Base-by-base conservation (phyloP, 2,888 invertebrate species). In the Cyclophora punctaria region DNA sequence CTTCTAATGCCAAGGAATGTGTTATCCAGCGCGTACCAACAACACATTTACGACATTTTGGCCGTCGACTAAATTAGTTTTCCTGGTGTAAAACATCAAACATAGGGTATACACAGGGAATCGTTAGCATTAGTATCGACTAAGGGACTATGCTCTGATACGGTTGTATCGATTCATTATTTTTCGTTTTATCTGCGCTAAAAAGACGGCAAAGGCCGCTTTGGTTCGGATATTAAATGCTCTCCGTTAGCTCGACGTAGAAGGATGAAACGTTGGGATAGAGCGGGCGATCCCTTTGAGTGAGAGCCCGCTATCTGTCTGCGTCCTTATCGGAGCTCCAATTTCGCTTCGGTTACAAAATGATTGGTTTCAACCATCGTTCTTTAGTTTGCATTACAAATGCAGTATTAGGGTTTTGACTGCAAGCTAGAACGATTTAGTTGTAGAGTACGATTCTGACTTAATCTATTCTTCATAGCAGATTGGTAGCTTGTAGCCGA, bases 161-260 rank as follows among this genome's bases (percentile, higher is more conserved):
- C 62, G 69, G 73, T 73, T 69, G 69, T 76, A 85, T 83, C 83
- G 79, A 87, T 87, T 83, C 83, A 82, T 86, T 85, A 85, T 83
- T 83, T 84, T 84, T 80, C 79, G 73, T 73, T 78, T 69, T 70
- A 67, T 67, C 70, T 69, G 69, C 69, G 62, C 75, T 78, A 81
- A 83, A 83, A 85, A 83, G 83, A 82, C 73, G 68, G 61, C 52
- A 76, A 80, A 78, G 81, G 79, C 70, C 69, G 67, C 69, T 37
- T 37, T 66, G 69, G 70, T 73, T 78, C 80, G 83, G 83, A 83
- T 85, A 84, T 86, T 81, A 82, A 83, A 82, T 81, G 79, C 67
- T 71, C 54, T 52, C 48, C 48, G 55, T 56, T 53, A 68, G 72
- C 58, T 55, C 64, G 69, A 69, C 69, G 69, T 66, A 63, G 67